Evolutionary conservation across 2,888 invertebrate genomes (phyloP).

Genomic region (Dioctria rufipes): DNA sequence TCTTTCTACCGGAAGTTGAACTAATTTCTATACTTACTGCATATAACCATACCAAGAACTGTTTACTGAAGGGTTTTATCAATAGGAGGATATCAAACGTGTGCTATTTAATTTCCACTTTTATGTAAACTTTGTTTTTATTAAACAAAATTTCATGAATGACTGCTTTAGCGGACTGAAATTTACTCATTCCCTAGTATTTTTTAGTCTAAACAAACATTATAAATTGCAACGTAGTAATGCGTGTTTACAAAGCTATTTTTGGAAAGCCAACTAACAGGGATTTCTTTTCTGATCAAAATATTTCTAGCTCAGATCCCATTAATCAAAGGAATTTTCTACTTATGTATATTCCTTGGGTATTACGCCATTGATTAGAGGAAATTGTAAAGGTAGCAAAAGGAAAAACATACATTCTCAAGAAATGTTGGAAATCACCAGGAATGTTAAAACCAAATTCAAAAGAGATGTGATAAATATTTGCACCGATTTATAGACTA

Average conservation of each 20-base stretch:
- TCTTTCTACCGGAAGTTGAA: too few species aligned
- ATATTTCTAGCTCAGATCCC: too few species aligned
- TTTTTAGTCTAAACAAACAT: slow-evolving; percentile 15
- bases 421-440: not conserved
- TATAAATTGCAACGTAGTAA: slow-evolving; percentile 7
- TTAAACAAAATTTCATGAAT: too few species aligned
- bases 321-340: too few species aligned
- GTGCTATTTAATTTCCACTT: too few species aligned
- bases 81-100: too few species aligned
- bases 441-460: not conserved
- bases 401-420: not conserved
- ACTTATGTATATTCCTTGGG: too few species aligned
- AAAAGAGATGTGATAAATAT: slow-evolving; percentile 1
- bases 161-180: not conserved
- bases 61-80: too few species aligned
- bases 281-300: too few species aligned
- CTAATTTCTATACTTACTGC: too few species aligned
- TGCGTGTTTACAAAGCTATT: slow-evolving; percentile 22
- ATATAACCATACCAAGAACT: too few species aligned
- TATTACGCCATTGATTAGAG: slow-evolving; percentile 1
- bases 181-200: not conserved
- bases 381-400: slow-evolving; percentile 5
- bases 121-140: too few species aligned
- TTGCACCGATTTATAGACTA: not conserved
- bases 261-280: not conserved